Evolutionary conservation across 1,140 invertebrate species (phyloP).

Genomic region (Gryon sp.): DNA sequence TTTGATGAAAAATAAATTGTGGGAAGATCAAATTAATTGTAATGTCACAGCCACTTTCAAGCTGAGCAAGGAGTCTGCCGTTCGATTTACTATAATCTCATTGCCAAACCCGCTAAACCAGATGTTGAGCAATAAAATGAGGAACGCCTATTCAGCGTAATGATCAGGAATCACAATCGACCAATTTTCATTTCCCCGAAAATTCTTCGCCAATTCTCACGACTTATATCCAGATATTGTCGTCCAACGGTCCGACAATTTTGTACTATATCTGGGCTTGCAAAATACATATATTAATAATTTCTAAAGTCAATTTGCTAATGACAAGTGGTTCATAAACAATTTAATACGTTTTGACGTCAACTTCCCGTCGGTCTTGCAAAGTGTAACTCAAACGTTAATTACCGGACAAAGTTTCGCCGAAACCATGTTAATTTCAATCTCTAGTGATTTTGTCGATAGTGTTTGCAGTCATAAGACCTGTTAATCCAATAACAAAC

Average conservation of each 20-base stretch:
- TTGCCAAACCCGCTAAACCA: slow-evolving; percentile 8
- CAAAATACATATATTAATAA: slow-evolving; percentile 31
- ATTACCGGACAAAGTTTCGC: slow-evolving; percentile 50
- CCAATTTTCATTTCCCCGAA: slow-evolving; percentile 15
- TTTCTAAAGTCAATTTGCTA: slow-evolving; percentile 42
- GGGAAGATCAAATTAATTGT: slow-evolving; percentile 5
- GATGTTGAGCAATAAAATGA: slow-evolving; percentile 46
- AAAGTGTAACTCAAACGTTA: slow-evolving; percentile 54
- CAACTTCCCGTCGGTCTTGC: slow-evolving; percentile 38
- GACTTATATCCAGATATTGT: slow-evolving; percentile 29
- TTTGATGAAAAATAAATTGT: background rate
- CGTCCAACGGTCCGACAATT: too few relatives aligned
- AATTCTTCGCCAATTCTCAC: slow-evolving; percentile 8
- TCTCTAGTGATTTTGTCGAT: slow-evolving; percentile 34
- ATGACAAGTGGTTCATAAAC: slow-evolving; percentile 55
- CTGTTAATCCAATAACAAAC: slow-evolving; percentile 39
- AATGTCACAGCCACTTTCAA: slow-evolving; percentile 20
- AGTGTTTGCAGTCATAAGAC: slow-evolving; percentile 37
- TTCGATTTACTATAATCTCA: slow-evolving; percentile 36
- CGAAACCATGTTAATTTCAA: slow-evolving; percentile 57
- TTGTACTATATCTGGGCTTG: background rate
- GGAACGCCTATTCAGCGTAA: background rate
- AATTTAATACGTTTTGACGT: slow-evolving; percentile 47
- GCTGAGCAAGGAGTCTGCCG: slow-evolving; percentile 9
- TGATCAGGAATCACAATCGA: background rate